phyloP scores from a whole-genome alignment of 2,113 vertebrate genomes.

The Lepisosteus oculatus region DNA sequence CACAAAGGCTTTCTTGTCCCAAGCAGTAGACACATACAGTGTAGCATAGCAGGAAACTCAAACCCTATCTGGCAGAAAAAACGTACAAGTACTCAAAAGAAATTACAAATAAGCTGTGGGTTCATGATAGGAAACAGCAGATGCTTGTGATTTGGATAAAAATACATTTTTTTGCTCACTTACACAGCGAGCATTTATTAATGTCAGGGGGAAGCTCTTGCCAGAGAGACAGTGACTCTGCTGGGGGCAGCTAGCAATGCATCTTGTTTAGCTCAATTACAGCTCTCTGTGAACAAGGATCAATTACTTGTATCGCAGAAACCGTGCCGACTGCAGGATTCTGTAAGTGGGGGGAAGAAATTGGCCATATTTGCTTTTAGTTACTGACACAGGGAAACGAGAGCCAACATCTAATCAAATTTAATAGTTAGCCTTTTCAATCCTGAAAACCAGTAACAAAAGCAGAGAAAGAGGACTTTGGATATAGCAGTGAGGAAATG shows the following conservation, averaged over 20 bases:
- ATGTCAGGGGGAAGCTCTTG: conserved; percentile 4
- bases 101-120: conserved; percentile 43
- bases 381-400: no score
- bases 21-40: conserved; percentile 7
- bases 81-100: conserved; percentile 33
- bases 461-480: no score
- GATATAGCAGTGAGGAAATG: no score
- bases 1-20: conserved; percentile 42
- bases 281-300: neutral
- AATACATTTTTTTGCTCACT: conserved; percentile 12
- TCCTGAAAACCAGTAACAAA: no score
- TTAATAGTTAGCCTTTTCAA: no score
- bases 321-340: neutral
- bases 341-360: no score
- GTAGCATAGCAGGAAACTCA: conserved; percentile 16
- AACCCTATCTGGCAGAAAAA: conserved; percentile 21
- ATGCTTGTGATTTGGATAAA: conserved; percentile 51
- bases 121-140: conserved; percentile 32
- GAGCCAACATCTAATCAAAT: no score
- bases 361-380: no score
- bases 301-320: neutral
- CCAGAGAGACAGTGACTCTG: neutral
- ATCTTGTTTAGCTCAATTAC: neutral
- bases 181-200: conserved; percentile 23
- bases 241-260: neutral